Evolutionary conservation across 2,113 vertebrate genomes (phyloP).

Genomic region (Ageneiosus marmoratus): DNA sequence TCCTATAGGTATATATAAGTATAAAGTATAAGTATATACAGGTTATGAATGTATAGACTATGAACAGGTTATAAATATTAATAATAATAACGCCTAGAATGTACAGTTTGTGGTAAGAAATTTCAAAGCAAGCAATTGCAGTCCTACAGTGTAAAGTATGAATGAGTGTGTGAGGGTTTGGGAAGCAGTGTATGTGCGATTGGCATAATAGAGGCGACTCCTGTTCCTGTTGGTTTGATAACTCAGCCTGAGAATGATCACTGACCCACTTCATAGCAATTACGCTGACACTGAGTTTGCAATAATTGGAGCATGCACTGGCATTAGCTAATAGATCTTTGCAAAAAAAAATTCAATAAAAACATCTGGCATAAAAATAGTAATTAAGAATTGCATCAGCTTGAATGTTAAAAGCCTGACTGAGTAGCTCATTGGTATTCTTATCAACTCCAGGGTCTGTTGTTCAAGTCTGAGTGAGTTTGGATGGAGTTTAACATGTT

Average conservation of each 20-base stretch:
- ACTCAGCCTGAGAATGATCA: conserved; percentile 9
- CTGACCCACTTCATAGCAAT: conserved; percentile 2
- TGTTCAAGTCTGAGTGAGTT: neutral
- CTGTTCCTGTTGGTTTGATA: conserved; percentile 50
- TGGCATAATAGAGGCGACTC: conserved; percentile 35
- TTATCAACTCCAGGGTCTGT: neutral
- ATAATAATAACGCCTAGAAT: neutral
- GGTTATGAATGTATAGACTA: no score
- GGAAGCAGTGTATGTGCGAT: conserved; percentile 17
- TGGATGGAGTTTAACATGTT: neutral
- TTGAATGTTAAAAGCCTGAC: neutral
- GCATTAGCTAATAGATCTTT: neutral
- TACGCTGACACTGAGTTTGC: neutral
- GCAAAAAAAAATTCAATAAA: neutral
- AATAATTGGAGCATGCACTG: neutral
- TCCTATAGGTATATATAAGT: no score
- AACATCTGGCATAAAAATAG: neutral
- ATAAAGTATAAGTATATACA: no score
- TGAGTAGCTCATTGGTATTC: neutral
- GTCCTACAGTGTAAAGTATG: conserved; percentile 18
- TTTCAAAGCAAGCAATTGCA: neutral
- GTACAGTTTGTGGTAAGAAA: neutral
- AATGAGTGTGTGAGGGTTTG: conserved; percentile 24
- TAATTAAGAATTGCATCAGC: neutral
- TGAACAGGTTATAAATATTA: no score